Evolutionary conservation across 2,797 vertebrate species (phyloP).

Genomic region (Ceryle rudis): DNA sequence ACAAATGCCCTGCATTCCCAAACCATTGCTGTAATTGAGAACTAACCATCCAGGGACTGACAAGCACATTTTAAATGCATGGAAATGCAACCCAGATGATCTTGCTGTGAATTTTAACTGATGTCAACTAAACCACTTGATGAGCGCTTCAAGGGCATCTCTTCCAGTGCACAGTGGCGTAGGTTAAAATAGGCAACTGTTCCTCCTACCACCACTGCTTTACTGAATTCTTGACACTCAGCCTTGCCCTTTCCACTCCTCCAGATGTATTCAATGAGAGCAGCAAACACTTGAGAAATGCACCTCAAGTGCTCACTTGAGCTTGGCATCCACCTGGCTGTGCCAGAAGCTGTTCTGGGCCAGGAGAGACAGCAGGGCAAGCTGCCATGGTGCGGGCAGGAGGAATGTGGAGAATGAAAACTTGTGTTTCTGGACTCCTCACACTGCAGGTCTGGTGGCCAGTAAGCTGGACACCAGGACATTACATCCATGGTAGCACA

Average conservation of each 20-base stretch:
- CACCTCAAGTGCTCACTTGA: not conserved
- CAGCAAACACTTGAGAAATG: not conserved
- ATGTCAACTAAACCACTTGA: not conserved
- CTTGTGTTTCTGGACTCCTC: not conserved
- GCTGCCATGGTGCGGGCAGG: rapidly evolving
- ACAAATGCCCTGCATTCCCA: not conserved
- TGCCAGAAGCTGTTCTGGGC: not conserved
- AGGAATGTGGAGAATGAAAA: not conserved
- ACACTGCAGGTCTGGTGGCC: not conserved
- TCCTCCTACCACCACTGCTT: not conserved
- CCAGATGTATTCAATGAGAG: not conserved
- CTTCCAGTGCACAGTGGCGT: not conserved
- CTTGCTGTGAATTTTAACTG: not conserved
- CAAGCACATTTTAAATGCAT: not conserved
- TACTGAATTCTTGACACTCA: not conserved
- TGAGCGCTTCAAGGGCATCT: not conserved
- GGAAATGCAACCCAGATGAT: not conserved
- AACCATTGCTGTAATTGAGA: not conserved
- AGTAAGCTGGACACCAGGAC: not conserved
- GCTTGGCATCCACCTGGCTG: not conserved
- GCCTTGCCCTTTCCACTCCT: not conserved
- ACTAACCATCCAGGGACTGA: not conserved
- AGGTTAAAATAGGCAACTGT: not conserved
- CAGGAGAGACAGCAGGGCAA: not conserved
- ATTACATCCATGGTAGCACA: not conserved